A percentile compares a stretch with the other conserved stretches of the same genome.
Conservation (phyloP, 1,140 invertebrate genomes). For the Zaprionus lachaisei region DNA sequence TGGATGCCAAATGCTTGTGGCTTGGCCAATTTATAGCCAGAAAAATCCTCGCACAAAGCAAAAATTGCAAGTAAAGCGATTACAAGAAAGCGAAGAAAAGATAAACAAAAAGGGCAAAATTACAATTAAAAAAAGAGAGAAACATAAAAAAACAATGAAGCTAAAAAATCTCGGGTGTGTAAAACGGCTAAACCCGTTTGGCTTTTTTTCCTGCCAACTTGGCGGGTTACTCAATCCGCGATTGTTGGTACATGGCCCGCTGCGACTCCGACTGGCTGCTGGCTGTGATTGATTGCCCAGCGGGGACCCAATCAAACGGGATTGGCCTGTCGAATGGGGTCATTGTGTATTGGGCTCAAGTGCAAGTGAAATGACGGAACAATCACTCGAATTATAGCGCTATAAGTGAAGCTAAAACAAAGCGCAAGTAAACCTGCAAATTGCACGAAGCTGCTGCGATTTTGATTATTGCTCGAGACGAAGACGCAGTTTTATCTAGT, state of each 20-base stretch:
- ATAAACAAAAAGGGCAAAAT: slow-evolving; percentile 16
- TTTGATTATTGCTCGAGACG: too few species aligned
- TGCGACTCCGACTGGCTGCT: slow-evolving; percentile 19
- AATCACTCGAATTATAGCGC: neutral
- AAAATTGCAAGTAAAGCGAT: slow-evolving; percentile 4
- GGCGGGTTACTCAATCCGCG: slow-evolving; percentile 45
- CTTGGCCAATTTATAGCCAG: slow-evolving; percentile 70
- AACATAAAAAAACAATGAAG: neutral
- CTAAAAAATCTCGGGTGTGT: neutral
- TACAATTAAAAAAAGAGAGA: slow-evolving; percentile 24
- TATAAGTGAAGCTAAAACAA: neutral
- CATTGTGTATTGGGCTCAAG: slow-evolving; percentile 60
- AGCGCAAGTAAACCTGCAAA: neutral
- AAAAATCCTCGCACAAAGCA: slow-evolving; percentile 7
- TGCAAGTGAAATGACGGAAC: slow-evolving; percentile 55
- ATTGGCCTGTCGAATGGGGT: slow-evolving; percentile 51
- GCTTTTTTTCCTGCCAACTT: slow-evolving; percentile 33
- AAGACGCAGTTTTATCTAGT: too few species aligned
- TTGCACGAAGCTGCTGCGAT: too few species aligned
- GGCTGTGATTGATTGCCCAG: slow-evolving; percentile 48
- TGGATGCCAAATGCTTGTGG: slow-evolving; percentile 57
- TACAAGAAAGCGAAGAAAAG: slow-evolving; percentile 1
- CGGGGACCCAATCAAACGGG: neutral
- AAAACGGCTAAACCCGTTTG: slow-evolving; percentile 29
- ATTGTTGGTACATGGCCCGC: neutral